phyloP scores from a whole-genome alignment of 2,797 vertebrate species.

The Alcedo quadribrachys region DNA sequence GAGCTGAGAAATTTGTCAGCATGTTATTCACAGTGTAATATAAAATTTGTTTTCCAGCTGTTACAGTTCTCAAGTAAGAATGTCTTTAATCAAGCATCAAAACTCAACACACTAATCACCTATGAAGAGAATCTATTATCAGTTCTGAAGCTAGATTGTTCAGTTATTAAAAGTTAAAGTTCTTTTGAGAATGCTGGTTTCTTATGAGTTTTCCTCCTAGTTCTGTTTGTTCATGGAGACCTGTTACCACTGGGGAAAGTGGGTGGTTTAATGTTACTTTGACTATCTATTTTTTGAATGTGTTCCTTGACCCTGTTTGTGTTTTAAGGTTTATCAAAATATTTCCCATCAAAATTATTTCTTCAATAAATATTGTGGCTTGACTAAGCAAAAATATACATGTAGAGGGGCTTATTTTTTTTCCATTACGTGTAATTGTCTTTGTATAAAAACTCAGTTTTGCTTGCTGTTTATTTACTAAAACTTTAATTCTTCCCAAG shows the following conservation, averaged over 20 bases:
- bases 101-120: neutral
- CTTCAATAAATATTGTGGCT: slow-evolving; percentile 43
- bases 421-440: neutral
- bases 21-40: neutral
- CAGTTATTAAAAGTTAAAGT: neutral
- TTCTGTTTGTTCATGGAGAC: neutral
- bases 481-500: neutral
- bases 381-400: slow-evolving; percentile 19
- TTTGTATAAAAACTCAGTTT: slow-evolving; percentile 22
- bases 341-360: slow-evolving; percentile 38
- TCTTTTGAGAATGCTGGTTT: neutral
- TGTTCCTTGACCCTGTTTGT: neutral
- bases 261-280: neutral
- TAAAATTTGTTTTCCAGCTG: slow-evolving; percentile 18
- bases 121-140: neutral
- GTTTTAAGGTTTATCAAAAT: slow-evolving; percentile 37
- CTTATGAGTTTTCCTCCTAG: neutral
- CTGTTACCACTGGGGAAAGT: neutral
- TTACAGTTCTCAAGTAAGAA: neutral
- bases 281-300: neutral
- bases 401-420: slow-evolving; percentile 11
- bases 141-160: neutral
- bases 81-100: neutral
- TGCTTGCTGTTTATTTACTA: slow-evolving; percentile 9
- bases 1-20: neutral